Evolutionary conservation across 2,797 vertebrate genomes (phyloP), one percentile per base, ranked within the genome.

Genomic region (Nothura maculosa): DNA sequence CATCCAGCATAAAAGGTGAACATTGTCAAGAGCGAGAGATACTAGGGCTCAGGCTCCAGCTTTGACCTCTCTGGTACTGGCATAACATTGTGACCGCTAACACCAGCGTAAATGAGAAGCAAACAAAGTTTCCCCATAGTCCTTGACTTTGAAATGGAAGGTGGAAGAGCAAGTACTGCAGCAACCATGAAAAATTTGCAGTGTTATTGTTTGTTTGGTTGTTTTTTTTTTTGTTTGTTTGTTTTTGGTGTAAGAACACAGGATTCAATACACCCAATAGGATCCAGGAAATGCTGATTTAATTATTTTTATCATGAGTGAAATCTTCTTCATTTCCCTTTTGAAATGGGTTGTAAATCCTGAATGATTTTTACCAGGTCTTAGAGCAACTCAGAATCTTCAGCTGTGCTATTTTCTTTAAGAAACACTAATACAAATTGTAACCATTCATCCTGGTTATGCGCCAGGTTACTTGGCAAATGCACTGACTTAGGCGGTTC

Each of bases 391-490:
- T 83, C 60, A 79, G 82, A 81, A 74, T 75, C 84, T 92, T 94
- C 63, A 91, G 27, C 17, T 69, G 84, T 68, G 69, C 24, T 79
- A 1, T 79, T 79, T 87, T 89, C 69, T 93, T 94, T 36, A 77
- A 89, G 85, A 93, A 94, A 74, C 28, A 32, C 36, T 64, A 74
- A 92, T 48, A 64, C 69, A 76, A 85, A 43, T 83, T 92, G 73
- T 54, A 94, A 79, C 82, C 40, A 62, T 86, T 81, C 70, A 40
- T 48, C 42, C 28, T 93, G 67, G 60, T 92, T 89, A 76, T 57
- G 22, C 0, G 28, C 93, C 92, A 95, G 82, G 43, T 93, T 91
- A 50, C 82, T 95, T 95, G 92, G 87, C 70, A 52, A 86, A 81
- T 74, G 43, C 38, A 61, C 36, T 32, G 36, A 77, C 36, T 81